Evolutionary conservation across 1,140 invertebrate species (phyloP).

Genomic region (Drosophila mayri): DNA sequence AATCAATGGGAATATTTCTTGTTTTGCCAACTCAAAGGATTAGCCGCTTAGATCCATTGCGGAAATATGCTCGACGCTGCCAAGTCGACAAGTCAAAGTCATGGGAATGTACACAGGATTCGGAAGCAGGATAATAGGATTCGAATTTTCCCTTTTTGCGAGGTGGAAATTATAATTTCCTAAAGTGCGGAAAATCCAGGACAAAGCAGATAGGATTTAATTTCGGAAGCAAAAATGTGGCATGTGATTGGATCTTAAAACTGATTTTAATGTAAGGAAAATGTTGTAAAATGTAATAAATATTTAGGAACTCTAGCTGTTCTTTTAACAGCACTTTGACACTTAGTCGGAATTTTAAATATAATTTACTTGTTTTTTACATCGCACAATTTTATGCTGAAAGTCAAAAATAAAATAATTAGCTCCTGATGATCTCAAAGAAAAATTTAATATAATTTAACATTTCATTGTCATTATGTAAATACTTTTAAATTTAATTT

Average conservation of each 20-base stretch:
- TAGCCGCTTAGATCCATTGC: conserved; percentile 38
- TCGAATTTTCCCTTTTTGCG: conserved; percentile 2
- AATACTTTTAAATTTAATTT: too few relatives aligned
- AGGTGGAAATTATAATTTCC: neutral
- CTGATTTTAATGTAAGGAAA: neutral
- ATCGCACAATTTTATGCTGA: too few relatives aligned
- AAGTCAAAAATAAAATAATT: too few relatives aligned
- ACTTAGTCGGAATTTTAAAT: too few relatives aligned
- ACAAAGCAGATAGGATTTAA: neutral
- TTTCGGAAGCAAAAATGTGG: neutral
- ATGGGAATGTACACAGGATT: conserved; percentile 29
- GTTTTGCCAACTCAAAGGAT: conserved; percentile 34
- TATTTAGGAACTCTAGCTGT: neutral
- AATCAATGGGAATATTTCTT: conserved; percentile 38
- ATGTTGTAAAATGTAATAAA: neutral
- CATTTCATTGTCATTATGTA: too few relatives aligned
- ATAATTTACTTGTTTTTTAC: too few relatives aligned
- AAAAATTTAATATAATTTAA: too few relatives aligned
- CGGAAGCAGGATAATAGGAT: conserved; percentile 49
- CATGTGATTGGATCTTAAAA: neutral
- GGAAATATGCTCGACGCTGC: conserved; percentile 23
- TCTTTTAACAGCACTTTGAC: too few relatives aligned
- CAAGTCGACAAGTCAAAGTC: conserved; percentile 53
- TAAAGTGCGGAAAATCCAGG: conserved; percentile 36
- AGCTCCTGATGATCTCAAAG: too few relatives aligned